Evolutionary conservation across 2,797 vertebrate genomes (phyloP).

Genomic region (Glossophaga mutica): DNA sequence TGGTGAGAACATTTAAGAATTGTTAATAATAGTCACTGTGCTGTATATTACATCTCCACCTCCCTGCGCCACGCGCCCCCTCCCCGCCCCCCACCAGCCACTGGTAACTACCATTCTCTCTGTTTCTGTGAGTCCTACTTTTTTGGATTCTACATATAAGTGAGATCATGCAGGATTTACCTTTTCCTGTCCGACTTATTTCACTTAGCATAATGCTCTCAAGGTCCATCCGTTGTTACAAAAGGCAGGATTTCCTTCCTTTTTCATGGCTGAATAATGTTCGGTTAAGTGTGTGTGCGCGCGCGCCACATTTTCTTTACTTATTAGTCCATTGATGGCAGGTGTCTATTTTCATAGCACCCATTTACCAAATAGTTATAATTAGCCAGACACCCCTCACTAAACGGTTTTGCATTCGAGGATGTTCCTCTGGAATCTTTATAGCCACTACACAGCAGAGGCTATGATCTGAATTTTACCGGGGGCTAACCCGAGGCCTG

Average conservation of each 20-base stretch:
- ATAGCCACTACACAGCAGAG: not conserved
- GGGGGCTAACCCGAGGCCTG: not conserved
- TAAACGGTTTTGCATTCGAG: not conserved
- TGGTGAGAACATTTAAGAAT: not conserved
- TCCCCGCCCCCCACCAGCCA: too few relatives aligned
- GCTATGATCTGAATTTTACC: not conserved
- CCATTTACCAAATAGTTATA: not conserved
- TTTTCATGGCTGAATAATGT: not conserved
- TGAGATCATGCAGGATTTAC: not conserved
- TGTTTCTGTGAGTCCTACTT: not conserved
- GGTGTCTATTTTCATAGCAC: not conserved
- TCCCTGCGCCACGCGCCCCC: too few relatives aligned
- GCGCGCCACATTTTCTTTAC: not conserved
- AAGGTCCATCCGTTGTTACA: not conserved
- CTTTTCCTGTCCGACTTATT: not conserved
- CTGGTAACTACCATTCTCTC: too few relatives aligned
- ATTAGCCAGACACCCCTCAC: accelerated
- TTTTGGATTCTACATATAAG: not conserved
- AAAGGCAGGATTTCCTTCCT: not conserved
- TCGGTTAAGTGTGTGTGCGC: too few relatives aligned
- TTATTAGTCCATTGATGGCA: too few relatives aligned
- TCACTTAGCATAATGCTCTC: not conserved
- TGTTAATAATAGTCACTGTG: not conserved
- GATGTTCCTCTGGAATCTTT: not conserved
- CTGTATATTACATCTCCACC: not conserved